A percentile compares a stretch with the other conserved stretches of the same genome.
Evolutionary conservation across 2,113 vertebrate species (phyloP).

Genomic region (Plectropomus leopardus): DNA sequence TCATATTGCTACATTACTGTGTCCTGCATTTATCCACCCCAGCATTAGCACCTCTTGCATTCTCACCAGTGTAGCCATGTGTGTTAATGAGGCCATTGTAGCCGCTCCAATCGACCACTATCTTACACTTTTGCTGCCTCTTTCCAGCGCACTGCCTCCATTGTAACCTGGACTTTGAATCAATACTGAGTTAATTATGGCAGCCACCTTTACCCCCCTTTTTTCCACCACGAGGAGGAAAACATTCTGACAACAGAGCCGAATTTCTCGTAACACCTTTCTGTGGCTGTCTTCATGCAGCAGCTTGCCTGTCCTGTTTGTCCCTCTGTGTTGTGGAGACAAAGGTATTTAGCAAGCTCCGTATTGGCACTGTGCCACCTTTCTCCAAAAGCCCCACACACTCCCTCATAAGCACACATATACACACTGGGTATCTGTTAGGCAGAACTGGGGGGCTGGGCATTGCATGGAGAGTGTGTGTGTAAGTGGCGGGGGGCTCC

Average conservation of each 20-base stretch:
- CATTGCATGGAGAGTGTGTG: constrained; percentile 24
- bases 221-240: constrained; percentile 46
- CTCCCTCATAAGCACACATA: constrained; percentile 52
- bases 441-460: constrained; percentile 65
- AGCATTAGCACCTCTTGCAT: constrained; percentile 51
- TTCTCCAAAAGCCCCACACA: constrained; percentile 61
- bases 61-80: constrained; percentile 52
- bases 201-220: constrained; percentile 56
- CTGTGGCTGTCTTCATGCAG: constrained; percentile 56
- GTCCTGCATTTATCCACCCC: constrained; percentile 47
- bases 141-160: constrained; percentile 60
- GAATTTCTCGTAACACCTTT: constrained; percentile 51
- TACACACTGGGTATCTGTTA: constrained; percentile 67
- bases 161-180: constrained; percentile 75
- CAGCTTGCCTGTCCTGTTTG: constrained; percentile 67
- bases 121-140: constrained; percentile 63
- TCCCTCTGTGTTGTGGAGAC: constrained; percentile 75
- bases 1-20: constrained; percentile 23
- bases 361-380: constrained; percentile 80
- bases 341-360: constrained; percentile 83
- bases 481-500: constrained; percentile 29
- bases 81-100: constrained; percentile 76
- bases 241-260: constrained; percentile 50
- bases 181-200: constrained; percentile 79
- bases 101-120: constrained; percentile 62